These are phyloP conservation scores for Salvelinus fontinalis DNA, from an alignment of 2,113 vertebrate species.

Conservation along the genomic window DNA sequence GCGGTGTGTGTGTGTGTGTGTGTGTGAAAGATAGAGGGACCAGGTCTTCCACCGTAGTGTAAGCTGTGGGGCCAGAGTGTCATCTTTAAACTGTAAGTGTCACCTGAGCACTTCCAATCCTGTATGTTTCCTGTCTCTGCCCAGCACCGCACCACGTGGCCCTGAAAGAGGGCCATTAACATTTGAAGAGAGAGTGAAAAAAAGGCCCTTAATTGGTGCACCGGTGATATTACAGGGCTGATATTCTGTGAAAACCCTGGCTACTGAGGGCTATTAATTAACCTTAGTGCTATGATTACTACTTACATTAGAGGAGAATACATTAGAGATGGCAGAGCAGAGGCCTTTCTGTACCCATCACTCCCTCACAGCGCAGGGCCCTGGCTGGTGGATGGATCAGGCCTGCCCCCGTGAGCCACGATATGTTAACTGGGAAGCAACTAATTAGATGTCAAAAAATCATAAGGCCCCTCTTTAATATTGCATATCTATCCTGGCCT, in stretches of 20 bases:
- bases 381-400: conserved; percentile 64
- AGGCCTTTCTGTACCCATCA: conserved; percentile 67
- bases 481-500: conserved; percentile 97
- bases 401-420: conserved; percentile 88
- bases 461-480: conserved; percentile 98
- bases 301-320: conserved; percentile 94
- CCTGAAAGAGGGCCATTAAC: conserved; percentile 63
- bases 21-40: conserved; percentile 18
- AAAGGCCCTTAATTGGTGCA: conserved; percentile 64
- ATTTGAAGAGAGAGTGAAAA: conserved; percentile 60
- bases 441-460: conserved; percentile 99
- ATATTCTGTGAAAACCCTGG: conserved; percentile 57
- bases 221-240: conserved; percentile 44
- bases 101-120: conserved; percentile 36
- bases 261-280: conserved; percentile 88
- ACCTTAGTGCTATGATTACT: conserved; percentile 96
- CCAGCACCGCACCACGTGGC: conserved; percentile 10
- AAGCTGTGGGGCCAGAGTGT: conserved; percentile 28
- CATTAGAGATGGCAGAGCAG: conserved; percentile 88
- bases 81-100: conserved; percentile 58
- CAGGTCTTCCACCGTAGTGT: conserved; percentile 8
- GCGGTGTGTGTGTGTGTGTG: conserved; percentile 26
- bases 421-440: conserved; percentile 97
- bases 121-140: conserved; percentile 30
- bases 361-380: conserved; percentile 93